phyloP scores from a whole-genome alignment of 2,797 vertebrate genomes.

The Diplodus sargus region DNA sequence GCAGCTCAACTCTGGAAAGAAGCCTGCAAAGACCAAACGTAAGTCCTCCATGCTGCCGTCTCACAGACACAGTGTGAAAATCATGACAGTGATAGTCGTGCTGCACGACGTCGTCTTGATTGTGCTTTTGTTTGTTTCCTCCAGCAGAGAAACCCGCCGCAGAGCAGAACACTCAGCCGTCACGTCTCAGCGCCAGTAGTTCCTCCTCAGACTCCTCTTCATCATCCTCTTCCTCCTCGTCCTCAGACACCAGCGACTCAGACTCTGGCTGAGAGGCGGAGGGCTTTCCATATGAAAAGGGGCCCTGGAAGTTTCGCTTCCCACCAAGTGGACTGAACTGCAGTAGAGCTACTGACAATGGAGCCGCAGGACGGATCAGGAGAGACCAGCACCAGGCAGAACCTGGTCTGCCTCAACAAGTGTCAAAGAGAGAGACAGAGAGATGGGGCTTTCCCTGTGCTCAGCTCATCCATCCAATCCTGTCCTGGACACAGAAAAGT shows the following conservation, averaged over 20 bases:
- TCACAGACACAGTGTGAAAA: too few relatives aligned
- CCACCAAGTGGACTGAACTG: slow-evolving; percentile 52
- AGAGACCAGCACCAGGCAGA: slow-evolving; percentile 21
- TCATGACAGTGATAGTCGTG: too few relatives aligned
- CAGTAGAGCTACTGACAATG: slow-evolving; percentile 51
- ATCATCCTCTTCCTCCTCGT: slow-evolving; percentile 91
- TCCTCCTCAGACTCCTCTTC: slow-evolving; percentile 93
- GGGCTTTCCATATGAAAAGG: neutral
- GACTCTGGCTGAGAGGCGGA: slow-evolving; percentile 85
- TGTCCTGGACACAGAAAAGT: slow-evolving; percentile 16
- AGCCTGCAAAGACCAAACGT: slow-evolving; percentile 92
- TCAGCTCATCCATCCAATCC: slow-evolving; percentile 41
- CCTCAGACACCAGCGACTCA: slow-evolving; percentile 94
- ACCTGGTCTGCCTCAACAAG: slow-evolving; percentile 32
- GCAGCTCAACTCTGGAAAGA: slow-evolving; percentile 95
- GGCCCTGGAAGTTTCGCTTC: slow-evolving; percentile 7
- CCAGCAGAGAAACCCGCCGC: slow-evolving; percentile 88
- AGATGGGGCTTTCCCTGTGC: slow-evolving; percentile 48
- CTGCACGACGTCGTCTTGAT: neutral
- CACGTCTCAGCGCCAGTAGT: slow-evolving; percentile 93
- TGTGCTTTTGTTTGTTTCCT: neutral
- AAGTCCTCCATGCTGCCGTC: slow-evolving; percentile 40
- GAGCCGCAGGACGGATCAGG: slow-evolving; percentile 51
- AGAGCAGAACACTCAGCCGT: slow-evolving; percentile 82
- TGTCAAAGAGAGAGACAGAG: slow-evolving; percentile 16